Percentiles rank a stretch among this genome's conserved stretches.
phyloP scores from a whole-genome alignment of 1,140 invertebrate genomes.

The Leguminivora glycinivorella region DNA sequence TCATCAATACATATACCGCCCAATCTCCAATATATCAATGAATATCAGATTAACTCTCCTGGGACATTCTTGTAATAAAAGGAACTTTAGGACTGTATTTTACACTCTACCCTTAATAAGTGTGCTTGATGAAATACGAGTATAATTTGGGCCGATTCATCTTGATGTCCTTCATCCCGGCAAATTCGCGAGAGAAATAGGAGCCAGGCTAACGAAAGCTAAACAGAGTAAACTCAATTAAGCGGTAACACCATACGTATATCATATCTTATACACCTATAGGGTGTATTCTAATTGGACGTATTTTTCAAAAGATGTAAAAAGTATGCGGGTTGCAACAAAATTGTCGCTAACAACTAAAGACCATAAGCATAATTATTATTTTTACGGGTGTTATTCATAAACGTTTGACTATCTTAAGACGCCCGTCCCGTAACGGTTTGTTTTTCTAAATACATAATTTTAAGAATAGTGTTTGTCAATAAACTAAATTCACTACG shows the following conservation, averaged over 20 bases:
- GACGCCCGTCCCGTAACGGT: too few relatives aligned
- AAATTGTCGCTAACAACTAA: not conserved
- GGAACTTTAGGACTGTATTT: not conserved
- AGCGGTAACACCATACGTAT: not conserved
- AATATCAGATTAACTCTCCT: too few relatives aligned
- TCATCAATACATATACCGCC: too few relatives aligned
- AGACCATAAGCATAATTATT: not conserved
- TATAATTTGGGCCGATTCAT: not conserved
- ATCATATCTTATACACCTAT: not conserved
- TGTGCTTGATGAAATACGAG: not conserved
- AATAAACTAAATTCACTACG: too few relatives aligned
- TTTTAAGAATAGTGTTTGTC: too few relatives aligned
- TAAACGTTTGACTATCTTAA: too few relatives aligned
- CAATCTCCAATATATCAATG: too few relatives aligned
- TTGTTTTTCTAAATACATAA: too few relatives aligned
- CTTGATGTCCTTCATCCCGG: slow-evolving; percentile 7
- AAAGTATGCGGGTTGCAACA: not conserved
- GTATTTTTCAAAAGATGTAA: not conserved
- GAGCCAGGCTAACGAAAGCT: not conserved
- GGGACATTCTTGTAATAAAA: not conserved
- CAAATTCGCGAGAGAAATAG: slow-evolving; percentile 7
- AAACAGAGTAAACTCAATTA: not conserved
- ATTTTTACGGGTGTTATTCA: too few relatives aligned
- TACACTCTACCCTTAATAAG: not conserved
- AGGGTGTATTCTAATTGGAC: not conserved